Conservation (phyloP, 2,888 invertebrate species). For the Acrobasis repandana region DNA sequence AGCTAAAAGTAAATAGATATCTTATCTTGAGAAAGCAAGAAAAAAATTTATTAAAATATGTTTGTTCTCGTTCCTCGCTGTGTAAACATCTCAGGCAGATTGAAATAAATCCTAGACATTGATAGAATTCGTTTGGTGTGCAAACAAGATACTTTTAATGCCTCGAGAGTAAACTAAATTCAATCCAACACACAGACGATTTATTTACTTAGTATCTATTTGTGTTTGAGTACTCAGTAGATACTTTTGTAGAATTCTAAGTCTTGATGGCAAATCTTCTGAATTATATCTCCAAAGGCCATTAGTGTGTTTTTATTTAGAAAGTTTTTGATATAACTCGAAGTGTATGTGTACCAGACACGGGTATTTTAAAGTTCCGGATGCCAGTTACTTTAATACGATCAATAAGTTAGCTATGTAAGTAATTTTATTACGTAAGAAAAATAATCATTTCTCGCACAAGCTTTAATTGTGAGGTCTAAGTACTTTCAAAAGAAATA, state of each 20-base stretch:
- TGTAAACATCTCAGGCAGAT: constrained; percentile 5
- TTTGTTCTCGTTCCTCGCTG: background rate
- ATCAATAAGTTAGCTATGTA: no score
- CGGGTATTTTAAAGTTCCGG: no score
- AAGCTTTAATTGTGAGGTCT: no score
- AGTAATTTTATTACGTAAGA: no score
- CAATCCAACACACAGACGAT: constrained; percentile 30
- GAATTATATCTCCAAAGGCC: no score
- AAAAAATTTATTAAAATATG: constrained; percentile 1
- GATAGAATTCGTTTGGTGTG: constrained; percentile 23
- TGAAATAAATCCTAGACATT: constrained; percentile 27
- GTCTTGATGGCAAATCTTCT: background rate
- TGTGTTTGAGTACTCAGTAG: constrained; percentile 15
- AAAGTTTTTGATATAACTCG: no score
- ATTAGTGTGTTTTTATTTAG: no score
- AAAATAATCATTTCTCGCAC: no score
- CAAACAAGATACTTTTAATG: constrained; percentile 32
- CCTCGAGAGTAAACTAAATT: constrained; percentile 32
- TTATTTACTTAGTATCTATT: constrained; percentile 30
- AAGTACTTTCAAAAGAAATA: no score
- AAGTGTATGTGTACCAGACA: no score
- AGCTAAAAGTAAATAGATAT: no score
- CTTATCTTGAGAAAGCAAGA: background rate
- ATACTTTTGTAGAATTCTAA: background rate
- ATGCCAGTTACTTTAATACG: no score